Percentiles rank a stretch among this genome's conserved stretches.
Evolutionary conservation across 1,140 invertebrate species (phyloP).

Genomic region (Nylanderia fulva): DNA sequence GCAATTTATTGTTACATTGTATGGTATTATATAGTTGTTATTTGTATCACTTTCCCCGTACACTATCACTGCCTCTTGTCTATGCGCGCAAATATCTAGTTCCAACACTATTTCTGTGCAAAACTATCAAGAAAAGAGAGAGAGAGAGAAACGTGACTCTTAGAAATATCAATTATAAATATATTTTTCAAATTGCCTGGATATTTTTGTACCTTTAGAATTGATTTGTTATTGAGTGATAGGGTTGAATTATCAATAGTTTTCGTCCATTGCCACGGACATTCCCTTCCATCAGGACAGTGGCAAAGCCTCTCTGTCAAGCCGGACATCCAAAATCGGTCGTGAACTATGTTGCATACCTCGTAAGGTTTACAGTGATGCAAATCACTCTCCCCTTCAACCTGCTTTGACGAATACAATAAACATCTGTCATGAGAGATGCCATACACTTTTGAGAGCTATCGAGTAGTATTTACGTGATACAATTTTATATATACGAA

Average conservation of each 20-base stretch:
- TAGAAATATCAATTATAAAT: constrained; percentile 61
- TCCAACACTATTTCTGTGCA: constrained; percentile 74
- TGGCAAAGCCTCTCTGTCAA: constrained; percentile 86
- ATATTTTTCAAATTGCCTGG: not conserved
- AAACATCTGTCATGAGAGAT: not conserved
- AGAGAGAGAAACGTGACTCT: not conserved
- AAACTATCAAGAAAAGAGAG: constrained; percentile 71
- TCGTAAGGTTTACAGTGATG: constrained; percentile 82
- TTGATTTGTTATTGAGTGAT: constrained; percentile 85
- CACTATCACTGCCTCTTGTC: constrained; percentile 74
- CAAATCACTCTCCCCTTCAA: constrained; percentile 86
- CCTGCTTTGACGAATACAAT: constrained; percentile 76
- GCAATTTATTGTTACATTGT: constrained; percentile 76
- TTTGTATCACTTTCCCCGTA: constrained; percentile 73
- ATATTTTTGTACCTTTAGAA: constrained; percentile 84
- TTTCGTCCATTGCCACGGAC: constrained; percentile 83
- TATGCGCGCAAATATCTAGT: constrained; percentile 71
- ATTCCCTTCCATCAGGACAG: constrained; percentile 86
- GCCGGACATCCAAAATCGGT: constrained; percentile 86
- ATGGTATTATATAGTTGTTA: constrained; percentile 73
- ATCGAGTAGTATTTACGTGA: not conserved
- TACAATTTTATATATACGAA: constrained; percentile 66
- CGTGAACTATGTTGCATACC: constrained; percentile 86
- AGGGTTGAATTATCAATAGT: constrained; percentile 80
- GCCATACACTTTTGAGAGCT: constrained; percentile 13